Evolutionary conservation across 2,113 vertebrate species (phyloP).

Genomic region (Brachyistius frenatus): DNA sequence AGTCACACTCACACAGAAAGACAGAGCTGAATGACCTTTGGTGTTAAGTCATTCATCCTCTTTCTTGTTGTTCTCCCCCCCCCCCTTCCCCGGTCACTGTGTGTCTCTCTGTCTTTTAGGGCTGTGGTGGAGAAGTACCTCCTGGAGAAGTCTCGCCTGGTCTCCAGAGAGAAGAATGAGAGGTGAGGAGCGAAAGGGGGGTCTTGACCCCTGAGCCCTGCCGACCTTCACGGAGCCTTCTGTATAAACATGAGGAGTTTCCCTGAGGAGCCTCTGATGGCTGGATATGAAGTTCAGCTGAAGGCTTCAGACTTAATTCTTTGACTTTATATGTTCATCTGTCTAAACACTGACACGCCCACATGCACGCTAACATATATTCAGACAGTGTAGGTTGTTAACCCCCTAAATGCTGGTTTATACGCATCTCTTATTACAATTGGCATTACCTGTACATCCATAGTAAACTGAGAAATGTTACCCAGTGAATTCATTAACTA

Average conservation of each 20-base stretch:
- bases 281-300: conserved; percentile 42
- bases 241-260: conserved; percentile 49
- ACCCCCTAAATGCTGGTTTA: neutral
- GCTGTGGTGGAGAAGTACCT: conserved; percentile 98
- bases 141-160: conserved; percentile 97
- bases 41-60: conserved; percentile 58
- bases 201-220: conserved; percentile 39
- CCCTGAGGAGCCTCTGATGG: conserved; percentile 17
- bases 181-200: conserved; percentile 81
- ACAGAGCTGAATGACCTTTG: conserved; percentile 45
- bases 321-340: no score
- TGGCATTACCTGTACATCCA: no score
- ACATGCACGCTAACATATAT: no score
- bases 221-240: conserved; percentile 38
- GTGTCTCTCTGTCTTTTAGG: conserved; percentile 71
- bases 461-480: neutral
- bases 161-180: conserved; percentile 97
- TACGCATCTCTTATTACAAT: no score
- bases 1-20: neutral
- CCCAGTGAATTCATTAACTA: neutral
- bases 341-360: no score
- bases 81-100: rapidly evolving
- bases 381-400: no score
- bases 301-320: neutral
- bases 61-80: conserved; percentile 1